Evolutionary conservation across 2,113 vertebrate species (phyloP), one percentile per base, ranked within the genome.

Genomic region (Alouatta palliata): DNA sequence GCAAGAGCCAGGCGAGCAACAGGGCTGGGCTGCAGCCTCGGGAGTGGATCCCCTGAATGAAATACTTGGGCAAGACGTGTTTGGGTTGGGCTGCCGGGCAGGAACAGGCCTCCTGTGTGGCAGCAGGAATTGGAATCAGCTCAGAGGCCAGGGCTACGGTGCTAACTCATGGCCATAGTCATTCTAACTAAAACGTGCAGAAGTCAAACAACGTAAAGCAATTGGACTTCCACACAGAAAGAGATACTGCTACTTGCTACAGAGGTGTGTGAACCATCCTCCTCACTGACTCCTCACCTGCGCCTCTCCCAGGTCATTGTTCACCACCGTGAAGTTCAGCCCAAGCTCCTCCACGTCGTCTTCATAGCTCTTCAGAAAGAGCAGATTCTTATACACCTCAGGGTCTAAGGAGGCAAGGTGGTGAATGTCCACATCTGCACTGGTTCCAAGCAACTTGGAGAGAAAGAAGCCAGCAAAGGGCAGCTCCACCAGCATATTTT

Each of bases 351-450:
- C 99, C 91, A 99, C 99, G 0, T 99, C 99, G 0, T 98, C 99
- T 95, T 99, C 99, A 0, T 99, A 99, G 98, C 99, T 99, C 99
- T 99, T 99, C 90, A 99, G 99, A 97, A 99, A 99, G 76, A 99
- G 99, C 61, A 99, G 98, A 94, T 99, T 99, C 90, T 98, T 99
- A 97, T 99, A 99, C 99, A 99, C 99, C 97, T 99, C 99, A 0
- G 99, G 99, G 97, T 99, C 99, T 86, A 99, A 89, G 0, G 99
- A 99, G 56, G 99, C 99, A 97, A 99, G 98, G 96, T 99, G 99
- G 98, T 99, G 99, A 97, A 99, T 99, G 98, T 99, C 99, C 95
- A 99, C 99, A 8, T 99, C 99, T 0, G 99, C 99, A 0, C 99
- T 99, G 83, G 99, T 99, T 37, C 99, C 99, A 96, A 99, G 96